Evolutionary conservation across 2,797 vertebrate genomes (phyloP).

Genomic region (Rousettus madagascariensis): DNA sequence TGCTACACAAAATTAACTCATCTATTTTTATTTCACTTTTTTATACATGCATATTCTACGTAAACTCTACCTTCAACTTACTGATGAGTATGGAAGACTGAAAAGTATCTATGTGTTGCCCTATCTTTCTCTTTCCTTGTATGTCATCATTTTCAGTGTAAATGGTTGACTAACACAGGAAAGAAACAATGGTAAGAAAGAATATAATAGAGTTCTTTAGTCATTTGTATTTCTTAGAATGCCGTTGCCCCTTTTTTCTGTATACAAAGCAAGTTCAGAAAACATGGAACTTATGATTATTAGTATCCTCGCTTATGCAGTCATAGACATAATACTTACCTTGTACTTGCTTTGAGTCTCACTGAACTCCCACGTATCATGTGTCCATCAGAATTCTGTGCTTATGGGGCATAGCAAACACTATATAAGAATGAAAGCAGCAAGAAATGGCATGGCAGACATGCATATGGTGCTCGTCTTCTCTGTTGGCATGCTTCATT

Average conservation of each 20-base stretch:
- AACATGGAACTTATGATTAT: neutral
- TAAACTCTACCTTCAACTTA: neutral
- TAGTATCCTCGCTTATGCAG: neutral
- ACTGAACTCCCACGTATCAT: neutral
- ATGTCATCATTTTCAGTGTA: neutral
- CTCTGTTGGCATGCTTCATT: neutral
- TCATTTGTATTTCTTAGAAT: neutral
- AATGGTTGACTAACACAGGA: neutral
- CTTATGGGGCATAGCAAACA: neutral
- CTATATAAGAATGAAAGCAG: neutral
- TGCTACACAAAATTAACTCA: neutral
- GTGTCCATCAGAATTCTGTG: neutral
- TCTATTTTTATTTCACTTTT: neutral
- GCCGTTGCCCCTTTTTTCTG: neutral
- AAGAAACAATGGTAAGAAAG: neutral
- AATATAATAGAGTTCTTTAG: neutral
- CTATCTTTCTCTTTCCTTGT: neutral
- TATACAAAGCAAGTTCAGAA: neutral
- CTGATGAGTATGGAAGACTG: neutral
- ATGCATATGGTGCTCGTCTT: neutral
- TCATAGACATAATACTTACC: neutral
- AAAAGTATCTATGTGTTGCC: neutral
- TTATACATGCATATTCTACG: neutral
- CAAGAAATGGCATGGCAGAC: neutral
- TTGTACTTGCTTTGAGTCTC: neutral